A percentile compares a stretch with the other conserved stretches of the same genome.
Evolutionary conservation across 2,888 invertebrate genomes (phyloP).

Genomic region (Chloroclysta siterata): DNA sequence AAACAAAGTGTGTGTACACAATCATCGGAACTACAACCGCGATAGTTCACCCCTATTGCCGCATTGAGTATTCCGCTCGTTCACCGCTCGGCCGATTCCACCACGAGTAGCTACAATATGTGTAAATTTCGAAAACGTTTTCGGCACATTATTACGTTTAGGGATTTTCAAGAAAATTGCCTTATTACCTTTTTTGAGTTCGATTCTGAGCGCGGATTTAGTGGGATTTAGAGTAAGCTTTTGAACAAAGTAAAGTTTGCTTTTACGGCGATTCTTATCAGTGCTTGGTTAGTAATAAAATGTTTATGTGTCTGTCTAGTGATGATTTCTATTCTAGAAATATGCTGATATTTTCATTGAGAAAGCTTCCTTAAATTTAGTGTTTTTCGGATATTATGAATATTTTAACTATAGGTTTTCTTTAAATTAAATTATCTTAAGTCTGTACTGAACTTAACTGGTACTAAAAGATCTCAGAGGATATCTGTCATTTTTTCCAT

Average conservation of each 20-base stretch:
- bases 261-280: constrained; percentile 47
- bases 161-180: constrained; percentile 84
- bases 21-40: constrained; percentile 57
- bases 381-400: too few species aligned
- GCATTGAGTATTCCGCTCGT: constrained; percentile 78
- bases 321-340: constrained; percentile 7
- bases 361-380: too few species aligned
- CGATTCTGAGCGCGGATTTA: constrained; percentile 74
- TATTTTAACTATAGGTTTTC: too few species aligned
- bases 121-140: constrained; percentile 83
- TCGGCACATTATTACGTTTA: constrained; percentile 83
- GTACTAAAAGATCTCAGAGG: too few species aligned
- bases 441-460: too few species aligned
- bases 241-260: constrained; percentile 58
- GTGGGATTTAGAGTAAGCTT: constrained; percentile 65
- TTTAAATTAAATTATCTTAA: too few species aligned
- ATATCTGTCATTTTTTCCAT: too few species aligned
- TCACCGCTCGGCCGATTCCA: constrained; percentile 73
- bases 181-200: constrained; percentile 81
- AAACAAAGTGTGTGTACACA: constrained; percentile 46
- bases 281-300: constrained; percentile 13
- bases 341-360: constrained; percentile 15
- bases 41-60: constrained; percentile 63
- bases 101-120: constrained; percentile 75
- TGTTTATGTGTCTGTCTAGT: constrained; percentile 4